Conservation (phyloP, 2,797 vertebrate species). For the Buphagus erythrorhynchus region DNA sequence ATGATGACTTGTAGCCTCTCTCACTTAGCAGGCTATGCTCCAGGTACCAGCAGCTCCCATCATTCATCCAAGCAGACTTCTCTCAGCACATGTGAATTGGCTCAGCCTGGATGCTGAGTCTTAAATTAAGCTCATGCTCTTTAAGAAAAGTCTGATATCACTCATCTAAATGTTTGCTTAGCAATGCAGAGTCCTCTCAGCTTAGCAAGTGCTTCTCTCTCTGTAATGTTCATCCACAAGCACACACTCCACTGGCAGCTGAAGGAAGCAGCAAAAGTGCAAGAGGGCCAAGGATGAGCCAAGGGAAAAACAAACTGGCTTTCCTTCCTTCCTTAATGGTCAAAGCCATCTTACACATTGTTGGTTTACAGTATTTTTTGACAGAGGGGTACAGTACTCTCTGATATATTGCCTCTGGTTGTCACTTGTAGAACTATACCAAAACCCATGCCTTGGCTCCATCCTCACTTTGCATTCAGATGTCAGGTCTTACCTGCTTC, state of each 20-base stretch:
- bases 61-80: constrained; percentile 21
- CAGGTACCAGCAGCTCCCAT: constrained; percentile 11
- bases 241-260: neutral
- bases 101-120: neutral
- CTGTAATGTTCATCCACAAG: rapidly evolving
- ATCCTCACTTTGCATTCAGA: neutral
- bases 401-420: neutral
- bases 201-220: neutral
- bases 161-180: constrained; percentile 4
- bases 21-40: neutral
- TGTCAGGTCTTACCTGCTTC: neutral
- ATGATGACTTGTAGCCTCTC: constrained; percentile 27
- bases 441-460: neutral
- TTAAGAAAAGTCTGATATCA: neutral
- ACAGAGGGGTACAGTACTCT: neutral
- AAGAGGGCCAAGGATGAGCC: neutral
- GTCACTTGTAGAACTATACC: neutral
- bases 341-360: neutral
- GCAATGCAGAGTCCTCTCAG: neutral
- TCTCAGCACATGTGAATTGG: neutral
- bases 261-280: neutral
- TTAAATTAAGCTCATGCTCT: neutral
- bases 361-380: neutral
- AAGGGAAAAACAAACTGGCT: neutral
- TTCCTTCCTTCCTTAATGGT: neutral